These are phyloP conservation scores for Podilymbus podiceps DNA, from an alignment of 2,113 vertebrate species.

Conservation along the genomic window DNA sequence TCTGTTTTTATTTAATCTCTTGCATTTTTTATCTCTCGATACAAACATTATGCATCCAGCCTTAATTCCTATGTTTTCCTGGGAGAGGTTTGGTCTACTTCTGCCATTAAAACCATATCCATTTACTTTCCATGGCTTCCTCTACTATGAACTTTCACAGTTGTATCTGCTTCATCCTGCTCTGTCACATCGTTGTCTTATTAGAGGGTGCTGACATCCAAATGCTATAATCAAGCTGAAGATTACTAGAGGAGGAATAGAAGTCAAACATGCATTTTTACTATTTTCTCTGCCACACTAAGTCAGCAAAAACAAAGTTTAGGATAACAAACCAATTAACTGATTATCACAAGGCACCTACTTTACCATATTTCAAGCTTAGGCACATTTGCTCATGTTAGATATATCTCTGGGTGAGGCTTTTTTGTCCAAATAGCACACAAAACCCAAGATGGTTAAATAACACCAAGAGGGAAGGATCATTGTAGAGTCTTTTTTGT, in stretches of 20 bases:
- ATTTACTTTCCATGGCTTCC: neutral
- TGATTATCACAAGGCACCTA: neutral
- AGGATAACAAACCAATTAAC: neutral
- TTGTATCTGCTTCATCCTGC: neutral
- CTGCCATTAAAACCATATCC: neutral
- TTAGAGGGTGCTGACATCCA: neutral
- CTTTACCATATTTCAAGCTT: neutral
- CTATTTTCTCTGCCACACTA: neutral
- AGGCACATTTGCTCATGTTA: neutral
- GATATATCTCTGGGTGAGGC: neutral
- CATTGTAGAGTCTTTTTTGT: neutral
- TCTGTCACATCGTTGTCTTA: neutral
- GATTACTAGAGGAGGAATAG: neutral
- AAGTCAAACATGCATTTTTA: neutral
- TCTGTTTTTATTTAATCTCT: neutral
- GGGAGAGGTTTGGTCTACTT: neutral
- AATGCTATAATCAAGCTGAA: neutral
- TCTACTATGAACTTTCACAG: neutral
- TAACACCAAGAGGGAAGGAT: neutral
- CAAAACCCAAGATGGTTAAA: neutral
- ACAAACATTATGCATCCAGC: neutral
- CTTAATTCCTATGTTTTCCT: neutral
- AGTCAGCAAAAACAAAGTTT: neutral
- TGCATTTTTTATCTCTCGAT: neutral
- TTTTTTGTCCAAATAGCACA: neutral